Evolutionary conservation across 2,113 vertebrate genomes (phyloP), one percentile per base, ranked within the genome.

Genomic region (Proteles cristata): DNA sequence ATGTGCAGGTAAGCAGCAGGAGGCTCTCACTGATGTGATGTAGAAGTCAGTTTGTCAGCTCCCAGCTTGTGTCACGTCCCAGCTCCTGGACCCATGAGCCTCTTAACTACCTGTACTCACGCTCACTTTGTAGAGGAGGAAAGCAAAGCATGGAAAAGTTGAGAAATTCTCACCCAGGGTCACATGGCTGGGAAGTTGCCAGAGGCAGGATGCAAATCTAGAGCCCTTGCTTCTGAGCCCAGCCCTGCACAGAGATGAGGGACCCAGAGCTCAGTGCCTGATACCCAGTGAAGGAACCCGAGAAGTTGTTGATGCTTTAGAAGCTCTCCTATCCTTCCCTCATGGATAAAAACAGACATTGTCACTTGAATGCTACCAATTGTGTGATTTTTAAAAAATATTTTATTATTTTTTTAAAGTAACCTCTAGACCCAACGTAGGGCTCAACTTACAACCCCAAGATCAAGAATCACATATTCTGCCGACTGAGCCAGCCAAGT

Each of bases 1-100:
- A 99, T 99, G 99, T 99, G 99, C 99, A 99, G 99, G 99, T 99
- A 97, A 85, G 95, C 7, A 0, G 66, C 31, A 2, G 66, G 48
- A 43, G 33, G 33, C 31, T 7, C 89, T 73, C 0, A 0, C 7
- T 2, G 4, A 3, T 21, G 19, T 4, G 39, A 79, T 1, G 0
- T 1, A 1, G 2, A 1, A 23, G 0, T 14, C 35, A 2, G 0
- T 4, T n/a, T 35, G 63, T 92, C 58, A 0, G n/a, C 4, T 39
- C 33, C 23, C 1, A 0, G 43, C 55, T 65, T 7, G 12, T 28
- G 43, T 31, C 48, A 35, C 5, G 79, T 50, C 71, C 31, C 50
- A n/a, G 4, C 11, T 11, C 15, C 26, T 19, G 11, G 33, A 12
- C 77, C 76, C 21, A 8, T 0, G 5, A 68, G 53, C 26, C 26